Conservation (phyloP, 2,113 vertebrate genomes). For the Gymnarchus niloticus region DNA sequence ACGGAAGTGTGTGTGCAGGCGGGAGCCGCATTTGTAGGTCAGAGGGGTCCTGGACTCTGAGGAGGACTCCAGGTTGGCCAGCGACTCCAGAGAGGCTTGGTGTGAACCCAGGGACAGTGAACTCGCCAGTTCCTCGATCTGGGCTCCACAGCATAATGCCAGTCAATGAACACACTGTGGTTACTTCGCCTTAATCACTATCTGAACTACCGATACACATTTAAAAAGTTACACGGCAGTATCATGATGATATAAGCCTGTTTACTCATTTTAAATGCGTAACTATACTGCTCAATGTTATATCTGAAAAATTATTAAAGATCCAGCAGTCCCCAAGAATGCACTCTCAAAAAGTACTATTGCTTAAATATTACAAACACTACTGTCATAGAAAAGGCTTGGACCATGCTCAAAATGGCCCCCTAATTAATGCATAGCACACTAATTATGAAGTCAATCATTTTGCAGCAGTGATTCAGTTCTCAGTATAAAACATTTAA, state of each 20-base stretch:
- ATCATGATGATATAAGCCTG: background rate
- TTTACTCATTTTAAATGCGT: too few relatives aligned
- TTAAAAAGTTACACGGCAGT: background rate
- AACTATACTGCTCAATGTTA: background rate
- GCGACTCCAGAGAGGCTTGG: constrained; percentile 63
- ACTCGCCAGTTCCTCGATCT: constrained; percentile 81
- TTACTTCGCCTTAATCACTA: too few relatives aligned
- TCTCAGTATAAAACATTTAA: background rate
- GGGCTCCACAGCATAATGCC: background rate
- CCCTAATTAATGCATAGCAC: background rate
- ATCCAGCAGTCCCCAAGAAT: background rate
- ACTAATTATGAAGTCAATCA: background rate
- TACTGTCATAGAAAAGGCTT: background rate
- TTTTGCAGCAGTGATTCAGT: background rate
- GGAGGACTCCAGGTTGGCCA: constrained; percentile 48
- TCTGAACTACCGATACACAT: background rate
- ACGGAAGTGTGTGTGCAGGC: constrained; percentile 67
- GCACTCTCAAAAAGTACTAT: background rate
- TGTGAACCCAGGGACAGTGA: constrained; percentile 64
- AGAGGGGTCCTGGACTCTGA: constrained; percentile 61
- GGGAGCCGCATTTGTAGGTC: constrained; percentile 44
- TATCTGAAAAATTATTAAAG: too few relatives aligned
- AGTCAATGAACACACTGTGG: background rate
- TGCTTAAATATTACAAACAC: background rate
- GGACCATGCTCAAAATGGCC: background rate